These are phyloP conservation scores for Isoperla grammatica DNA, from an alignment of 2,888 invertebrate genomes.

Conservation along the genomic window DNA sequence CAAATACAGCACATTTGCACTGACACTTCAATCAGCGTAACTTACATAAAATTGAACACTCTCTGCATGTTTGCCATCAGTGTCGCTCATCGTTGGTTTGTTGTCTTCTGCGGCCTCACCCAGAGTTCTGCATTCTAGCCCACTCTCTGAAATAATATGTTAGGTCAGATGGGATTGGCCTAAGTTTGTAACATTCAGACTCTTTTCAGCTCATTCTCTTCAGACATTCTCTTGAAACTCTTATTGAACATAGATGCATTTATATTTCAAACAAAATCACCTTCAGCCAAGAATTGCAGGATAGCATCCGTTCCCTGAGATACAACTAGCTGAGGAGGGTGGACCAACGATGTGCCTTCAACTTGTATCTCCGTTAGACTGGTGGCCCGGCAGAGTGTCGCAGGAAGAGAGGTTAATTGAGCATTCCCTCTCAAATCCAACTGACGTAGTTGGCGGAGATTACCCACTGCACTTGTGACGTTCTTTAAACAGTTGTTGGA, in stretches of 20 bases:
- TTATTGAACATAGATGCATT: too few relatives aligned
- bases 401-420: slow-evolving; percentile 55
- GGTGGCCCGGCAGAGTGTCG: slow-evolving; percentile 58
- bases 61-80: too few relatives aligned
- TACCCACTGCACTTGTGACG: slow-evolving; percentile 58
- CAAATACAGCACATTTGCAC: too few relatives aligned
- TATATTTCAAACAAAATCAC: slow-evolving; percentile 34
- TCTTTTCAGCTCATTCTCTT: too few relatives aligned
- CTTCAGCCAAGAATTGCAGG: slow-evolving; percentile 57
- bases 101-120: background rate
- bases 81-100: too few relatives aligned
- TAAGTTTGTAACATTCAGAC: too few relatives aligned
- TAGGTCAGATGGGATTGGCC: slow-evolving; percentile 15
- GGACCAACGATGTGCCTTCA: slow-evolving; percentile 56
- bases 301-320: slow-evolving; percentile 57
- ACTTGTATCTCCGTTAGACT: slow-evolving; percentile 57
- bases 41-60: too few relatives aligned
- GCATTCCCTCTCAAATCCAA: slow-evolving; percentile 58
- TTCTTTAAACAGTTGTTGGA: slow-evolving; percentile 62
- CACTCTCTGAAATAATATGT: slow-evolving; percentile 23
- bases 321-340: slow-evolving; percentile 59
- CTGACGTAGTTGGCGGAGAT: slow-evolving; percentile 54
- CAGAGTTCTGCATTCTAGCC: background rate
- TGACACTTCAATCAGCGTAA: too few relatives aligned
- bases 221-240: too few relatives aligned